A percentile compares a stretch with the other conserved stretches of the same genome.
These are phyloP conservation scores for Idaea biselata DNA, from an alignment of 2,888 invertebrate genomes.

Conservation along the genomic window DNA sequence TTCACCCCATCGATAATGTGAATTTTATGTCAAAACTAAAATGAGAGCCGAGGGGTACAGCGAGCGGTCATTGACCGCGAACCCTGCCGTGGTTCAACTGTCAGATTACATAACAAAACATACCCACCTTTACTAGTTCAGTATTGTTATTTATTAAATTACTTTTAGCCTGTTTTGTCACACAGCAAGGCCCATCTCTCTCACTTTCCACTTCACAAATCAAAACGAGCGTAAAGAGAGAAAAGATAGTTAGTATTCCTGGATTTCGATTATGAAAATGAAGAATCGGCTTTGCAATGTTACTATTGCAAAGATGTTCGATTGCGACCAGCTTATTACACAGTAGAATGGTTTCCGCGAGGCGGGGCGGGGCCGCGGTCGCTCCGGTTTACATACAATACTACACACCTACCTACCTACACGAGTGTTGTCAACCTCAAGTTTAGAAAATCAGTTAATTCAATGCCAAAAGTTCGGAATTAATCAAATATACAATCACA, in stretches of 20 bases:
- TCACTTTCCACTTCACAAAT: no score
- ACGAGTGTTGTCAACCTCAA: background rate
- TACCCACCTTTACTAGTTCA: conserved; percentile 17
- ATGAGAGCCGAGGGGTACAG: conserved; percentile 44
- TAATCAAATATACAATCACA: no score
- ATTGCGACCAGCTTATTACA: conserved; percentile 52
- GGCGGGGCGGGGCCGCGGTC: no score
- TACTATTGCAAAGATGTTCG: conserved; percentile 35
- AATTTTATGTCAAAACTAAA: conserved; percentile 33
- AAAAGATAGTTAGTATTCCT: no score
- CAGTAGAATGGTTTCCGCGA: conserved; percentile 61
- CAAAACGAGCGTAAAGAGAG: no score
- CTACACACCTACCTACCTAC: background rate
- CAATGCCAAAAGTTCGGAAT: no score
- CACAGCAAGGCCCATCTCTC: no score
- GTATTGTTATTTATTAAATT: conserved; percentile 14
- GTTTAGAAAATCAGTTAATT: no score
- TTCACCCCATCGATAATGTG: conserved; percentile 28
- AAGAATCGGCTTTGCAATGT: conserved; percentile 2
- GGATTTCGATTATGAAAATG: no score
- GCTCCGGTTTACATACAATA: conserved; percentile 36
- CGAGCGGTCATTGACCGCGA: conserved; percentile 59
- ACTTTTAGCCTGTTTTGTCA: no score
- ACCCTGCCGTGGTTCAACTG: conserved; percentile 47
- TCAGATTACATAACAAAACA: conserved; percentile 27